A percentile compares a stretch with the other conserved stretches of the same genome.
phyloP scores from a whole-genome alignment of 2,888 invertebrate species.

The Lordiphosa fenestrarum region DNA sequence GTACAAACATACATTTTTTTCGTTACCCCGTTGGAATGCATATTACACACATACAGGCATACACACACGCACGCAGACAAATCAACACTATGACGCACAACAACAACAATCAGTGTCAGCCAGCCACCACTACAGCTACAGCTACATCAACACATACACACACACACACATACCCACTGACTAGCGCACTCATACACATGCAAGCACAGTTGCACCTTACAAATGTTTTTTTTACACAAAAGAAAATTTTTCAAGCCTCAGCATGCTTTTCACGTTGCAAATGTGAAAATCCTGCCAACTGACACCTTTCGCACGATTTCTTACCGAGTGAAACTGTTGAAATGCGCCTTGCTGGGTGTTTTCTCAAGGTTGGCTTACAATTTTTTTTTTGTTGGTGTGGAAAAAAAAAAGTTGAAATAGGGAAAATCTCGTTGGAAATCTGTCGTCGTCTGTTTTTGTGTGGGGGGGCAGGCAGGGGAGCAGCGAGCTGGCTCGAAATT shows the following conservation, averaged over 20 bases:
- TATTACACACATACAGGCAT: slow-evolving; percentile 42
- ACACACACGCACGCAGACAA: slow-evolving; percentile 6
- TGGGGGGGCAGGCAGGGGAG: neutral
- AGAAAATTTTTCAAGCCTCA: slow-evolving; percentile 38
- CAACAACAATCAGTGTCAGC: slow-evolving; percentile 36
- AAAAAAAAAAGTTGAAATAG: slow-evolving; percentile 49
- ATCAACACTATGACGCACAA: slow-evolving; percentile 38
- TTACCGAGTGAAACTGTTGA: slow-evolving; percentile 59
- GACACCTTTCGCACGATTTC: slow-evolving; percentile 14
- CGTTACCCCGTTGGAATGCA: slow-evolving; percentile 74
- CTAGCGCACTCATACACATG: slow-evolving; percentile 36
- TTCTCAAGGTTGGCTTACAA: slow-evolving; percentile 69
- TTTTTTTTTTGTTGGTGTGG: slow-evolving; percentile 40
- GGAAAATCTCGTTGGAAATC: slow-evolving; percentile 53
- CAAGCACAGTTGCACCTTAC: slow-evolving; percentile 65
- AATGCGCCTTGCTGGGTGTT: slow-evolving; percentile 64
- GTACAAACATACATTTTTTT: slow-evolving; percentile 21
- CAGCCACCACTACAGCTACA: slow-evolving; percentile 34
- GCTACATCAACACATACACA: slow-evolving; percentile 16
- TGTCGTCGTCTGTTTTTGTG: slow-evolving; percentile 16
- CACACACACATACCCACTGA: slow-evolving; percentile 10
- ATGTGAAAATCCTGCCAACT: slow-evolving; percentile 1
- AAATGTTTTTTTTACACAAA: slow-evolving; percentile 56
- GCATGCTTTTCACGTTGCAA: slow-evolving; percentile 37
- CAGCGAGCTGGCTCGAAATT: slow-evolving; percentile 30